Conservation (phyloP, 2,888 invertebrate species). For the Flabesymbios commensalis region DNA sequence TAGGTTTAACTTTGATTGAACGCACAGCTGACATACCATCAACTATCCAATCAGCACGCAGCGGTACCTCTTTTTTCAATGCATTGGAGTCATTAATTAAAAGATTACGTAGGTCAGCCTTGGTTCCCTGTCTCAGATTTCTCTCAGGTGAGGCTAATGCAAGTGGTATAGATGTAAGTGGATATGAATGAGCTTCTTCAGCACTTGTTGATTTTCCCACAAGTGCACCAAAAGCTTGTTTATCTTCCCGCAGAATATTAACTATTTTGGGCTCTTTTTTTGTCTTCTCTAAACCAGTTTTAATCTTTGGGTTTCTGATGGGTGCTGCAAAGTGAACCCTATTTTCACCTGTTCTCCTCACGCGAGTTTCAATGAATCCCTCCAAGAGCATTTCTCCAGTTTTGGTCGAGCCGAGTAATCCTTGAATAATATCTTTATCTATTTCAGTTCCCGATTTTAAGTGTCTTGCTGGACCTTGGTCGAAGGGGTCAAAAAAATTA, state of each 20-base stretch:
- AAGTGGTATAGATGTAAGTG: background rate
- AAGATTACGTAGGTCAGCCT: background rate
- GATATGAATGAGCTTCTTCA: background rate
- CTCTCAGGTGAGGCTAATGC: background rate
- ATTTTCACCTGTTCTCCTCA: background rate
- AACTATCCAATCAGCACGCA: background rate
- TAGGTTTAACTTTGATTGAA: background rate
- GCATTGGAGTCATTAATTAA: background rate
- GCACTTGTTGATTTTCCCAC: background rate
- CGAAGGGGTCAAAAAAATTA: background rate
- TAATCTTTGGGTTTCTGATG: background rate
- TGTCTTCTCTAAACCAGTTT: background rate
- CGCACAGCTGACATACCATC: background rate
- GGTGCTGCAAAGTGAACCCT: background rate
- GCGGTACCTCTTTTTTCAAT: background rate
- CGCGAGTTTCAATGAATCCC: background rate
- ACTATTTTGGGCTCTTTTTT: background rate
- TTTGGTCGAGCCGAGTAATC: background rate
- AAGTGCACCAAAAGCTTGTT: background rate
- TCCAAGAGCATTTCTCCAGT: background rate
- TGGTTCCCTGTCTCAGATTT: background rate
- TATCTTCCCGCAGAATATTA: background rate
- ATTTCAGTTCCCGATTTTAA: background rate
- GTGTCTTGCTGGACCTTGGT: background rate
- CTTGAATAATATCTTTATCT: background rate